phyloP scores from a whole-genome alignment of 2,113 vertebrate genomes.

The Bubalus kerabau region DNA sequence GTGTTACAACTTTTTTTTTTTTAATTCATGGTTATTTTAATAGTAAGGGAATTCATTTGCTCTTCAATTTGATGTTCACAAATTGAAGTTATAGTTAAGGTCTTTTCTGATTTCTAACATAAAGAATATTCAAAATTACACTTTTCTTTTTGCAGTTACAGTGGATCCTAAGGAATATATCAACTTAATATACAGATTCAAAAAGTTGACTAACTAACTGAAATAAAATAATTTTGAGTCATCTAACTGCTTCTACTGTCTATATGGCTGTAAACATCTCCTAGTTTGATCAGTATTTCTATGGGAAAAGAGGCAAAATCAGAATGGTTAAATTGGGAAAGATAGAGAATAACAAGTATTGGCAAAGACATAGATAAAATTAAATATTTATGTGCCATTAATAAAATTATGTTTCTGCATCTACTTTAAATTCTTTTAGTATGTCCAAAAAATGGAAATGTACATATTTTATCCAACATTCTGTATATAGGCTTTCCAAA shows the following conservation, averaged over 20 bases:
- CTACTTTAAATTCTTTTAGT: not conserved
- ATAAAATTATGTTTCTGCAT: not conserved
- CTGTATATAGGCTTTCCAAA: not conserved
- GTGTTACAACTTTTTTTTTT: slow-evolving; percentile 1
- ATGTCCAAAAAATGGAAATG: not conserved
- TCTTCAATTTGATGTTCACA: slow-evolving; percentile 18
- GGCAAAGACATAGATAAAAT: not conserved
- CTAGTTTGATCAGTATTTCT: not conserved
- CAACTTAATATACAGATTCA: not conserved
- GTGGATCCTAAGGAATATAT: not conserved
- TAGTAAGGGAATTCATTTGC: not conserved
- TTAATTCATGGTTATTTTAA: slow-evolving; percentile 37
- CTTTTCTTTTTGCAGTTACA: not conserved
- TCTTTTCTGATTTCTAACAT: not conserved
- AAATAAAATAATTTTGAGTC: not conserved
- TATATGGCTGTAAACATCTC: not conserved
- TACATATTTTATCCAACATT: not conserved
- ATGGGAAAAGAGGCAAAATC: not conserved
- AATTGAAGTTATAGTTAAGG: not conserved
- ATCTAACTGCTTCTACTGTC: not conserved
- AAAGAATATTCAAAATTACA: not conserved
- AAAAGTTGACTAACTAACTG: not conserved
- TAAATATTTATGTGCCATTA: not conserved
- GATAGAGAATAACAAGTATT: not conserved
- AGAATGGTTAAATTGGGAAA: not conserved